Conservation (phyloP, 1,140 invertebrate genomes). For the Diuraphis noxia region DNA sequence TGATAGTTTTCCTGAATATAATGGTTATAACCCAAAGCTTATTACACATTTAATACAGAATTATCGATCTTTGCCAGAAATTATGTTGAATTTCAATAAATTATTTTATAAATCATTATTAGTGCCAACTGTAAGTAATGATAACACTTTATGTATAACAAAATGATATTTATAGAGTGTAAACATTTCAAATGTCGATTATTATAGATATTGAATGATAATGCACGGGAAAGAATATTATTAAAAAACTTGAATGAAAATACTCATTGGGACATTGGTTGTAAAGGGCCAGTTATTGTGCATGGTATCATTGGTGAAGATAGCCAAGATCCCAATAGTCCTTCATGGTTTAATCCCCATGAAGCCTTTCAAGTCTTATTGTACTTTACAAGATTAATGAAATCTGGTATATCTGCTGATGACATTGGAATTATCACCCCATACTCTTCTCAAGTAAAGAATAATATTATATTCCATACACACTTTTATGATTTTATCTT, state of each 20-base stretch:
- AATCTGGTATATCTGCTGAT: constrained; percentile 66
- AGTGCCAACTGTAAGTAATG: constrained; percentile 62
- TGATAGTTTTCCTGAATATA: constrained; percentile 60
- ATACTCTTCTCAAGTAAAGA: constrained; percentile 83
- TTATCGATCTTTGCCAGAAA: constrained; percentile 78
- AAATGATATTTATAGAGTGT: not conserved
- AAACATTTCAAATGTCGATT: not conserved
- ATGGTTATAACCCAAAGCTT: constrained; percentile 70
- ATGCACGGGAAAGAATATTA: constrained; percentile 15
- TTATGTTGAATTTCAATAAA: constrained; percentile 74
- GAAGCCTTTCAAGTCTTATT: constrained; percentile 76
- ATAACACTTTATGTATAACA: not conserved
- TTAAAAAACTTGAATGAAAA: constrained; percentile 41
- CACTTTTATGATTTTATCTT: not conserved
- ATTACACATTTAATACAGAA: constrained; percentile 75
- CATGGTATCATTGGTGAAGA: constrained; percentile 81
- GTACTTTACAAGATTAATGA: constrained; percentile 69
- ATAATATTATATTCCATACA: not conserved
- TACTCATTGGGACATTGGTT: not conserved
- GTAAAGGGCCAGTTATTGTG: constrained; percentile 67
- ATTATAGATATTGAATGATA: constrained; percentile 17
- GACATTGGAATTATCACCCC: constrained; percentile 93
- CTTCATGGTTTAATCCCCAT: constrained; percentile 87
- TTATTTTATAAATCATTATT: constrained; percentile 83
- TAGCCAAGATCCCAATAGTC: constrained; percentile 72